Base-by-base conservation (phyloP, 2,113 vertebrate species). In the Brachirus orientalis region DNA sequence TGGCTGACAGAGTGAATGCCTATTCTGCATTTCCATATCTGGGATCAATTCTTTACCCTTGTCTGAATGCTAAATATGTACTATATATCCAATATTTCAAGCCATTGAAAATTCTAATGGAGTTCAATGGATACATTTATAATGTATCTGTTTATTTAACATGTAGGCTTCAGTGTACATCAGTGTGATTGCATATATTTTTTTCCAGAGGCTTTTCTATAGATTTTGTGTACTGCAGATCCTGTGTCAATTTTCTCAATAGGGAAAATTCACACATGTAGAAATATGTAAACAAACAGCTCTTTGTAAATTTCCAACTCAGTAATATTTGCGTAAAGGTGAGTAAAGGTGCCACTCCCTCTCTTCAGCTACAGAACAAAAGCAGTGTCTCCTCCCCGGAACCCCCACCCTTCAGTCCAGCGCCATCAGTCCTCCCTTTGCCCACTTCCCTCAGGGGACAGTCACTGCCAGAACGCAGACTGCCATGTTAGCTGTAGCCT, bases 1-100 rank as follows among this genome's bases (percentile, higher is more conserved):
- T 0, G 16, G 60, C 52, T 50, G 62, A 70, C 59, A 62, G 43
- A 33, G 54, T 73, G 71, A 28, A 6, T 69, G 66, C 72, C 69
- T 72, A 63, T 65, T 40, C 63, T 62, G 72, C 82, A 80, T 75
- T 84, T 90, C 62, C 75, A 81, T 74, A 82, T 76, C 70, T 22
- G 17, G 19, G 66, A 89, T 88, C 74, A 57, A 79, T 86, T 69
- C 51, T 41, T 62, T 22, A 43, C 48, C 72, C 75, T 69, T 13
- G 74, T 65, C 41, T 68, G 53, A 77, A 82, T 75, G 20, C 37
- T 48, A 44, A 50, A 67, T 56, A 14, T 55, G 28, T 53, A 17
- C 14, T n/a, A 2, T 22, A 40, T 12, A 11, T 50, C 40, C 41
- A 63, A 11, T 61, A 58, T 67, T 69, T 79, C 1, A 64, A 57